Conservation (phyloP, 2,797 vertebrate species). For the Mastacembelus armatus region DNA sequence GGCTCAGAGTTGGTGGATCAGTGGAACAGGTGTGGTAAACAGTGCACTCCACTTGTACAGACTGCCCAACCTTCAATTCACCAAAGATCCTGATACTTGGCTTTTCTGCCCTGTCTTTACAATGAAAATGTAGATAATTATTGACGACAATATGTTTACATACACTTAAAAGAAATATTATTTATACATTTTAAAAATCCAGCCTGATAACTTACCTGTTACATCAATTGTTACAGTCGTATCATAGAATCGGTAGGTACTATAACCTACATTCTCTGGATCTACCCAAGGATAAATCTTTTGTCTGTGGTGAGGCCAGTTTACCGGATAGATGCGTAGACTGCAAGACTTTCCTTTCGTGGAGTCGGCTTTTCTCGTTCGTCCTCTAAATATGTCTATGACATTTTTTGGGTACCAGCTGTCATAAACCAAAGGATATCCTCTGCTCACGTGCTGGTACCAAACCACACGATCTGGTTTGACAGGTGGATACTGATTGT, state of each 20-base stretch:
- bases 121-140: constrained; percentile 2
- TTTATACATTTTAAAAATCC: neutral
- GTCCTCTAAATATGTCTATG: constrained; percentile 35
- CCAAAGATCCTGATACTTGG: constrained; percentile 42
- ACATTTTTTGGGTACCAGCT: accelerated
- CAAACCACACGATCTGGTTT: constrained; percentile 63
- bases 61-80: constrained; percentile 35
- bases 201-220: constrained; percentile 32
- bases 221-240: constrained; percentile 65
- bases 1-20: constrained; percentile 34
- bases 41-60: constrained; percentile 55
- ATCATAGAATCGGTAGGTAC: constrained; percentile 60
- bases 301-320: constrained; percentile 35
- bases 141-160: neutral
- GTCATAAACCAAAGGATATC: constrained; percentile 75
- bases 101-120: constrained; percentile 12
- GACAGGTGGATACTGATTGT: constrained; percentile 27
- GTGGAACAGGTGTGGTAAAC: constrained; percentile 53
- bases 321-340: constrained; percentile 57
- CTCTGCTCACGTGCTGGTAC: constrained; percentile 49
- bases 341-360: constrained; percentile 2
- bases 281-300: constrained; percentile 76
- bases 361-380: neutral
- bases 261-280: constrained; percentile 57
- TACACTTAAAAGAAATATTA: neutral